Conservation (phyloP, 2,113 vertebrate species). For the Arizona elegans region DNA sequence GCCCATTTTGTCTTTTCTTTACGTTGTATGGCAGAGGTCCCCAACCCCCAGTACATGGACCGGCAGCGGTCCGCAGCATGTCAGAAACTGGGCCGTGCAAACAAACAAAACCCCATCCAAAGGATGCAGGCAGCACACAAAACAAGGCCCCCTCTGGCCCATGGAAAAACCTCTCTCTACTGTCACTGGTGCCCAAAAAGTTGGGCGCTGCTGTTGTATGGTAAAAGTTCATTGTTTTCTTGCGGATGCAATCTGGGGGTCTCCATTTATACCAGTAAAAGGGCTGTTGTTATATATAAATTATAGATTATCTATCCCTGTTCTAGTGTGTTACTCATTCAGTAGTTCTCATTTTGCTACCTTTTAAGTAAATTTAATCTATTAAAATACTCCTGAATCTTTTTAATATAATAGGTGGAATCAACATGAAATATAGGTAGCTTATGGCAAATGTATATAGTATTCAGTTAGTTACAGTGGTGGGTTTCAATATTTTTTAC, state of each 20-base stretch:
- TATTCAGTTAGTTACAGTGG: not conserved
- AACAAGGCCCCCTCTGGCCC: too few relatives aligned
- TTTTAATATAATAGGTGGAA: not conserved
- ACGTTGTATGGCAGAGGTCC: not conserved
- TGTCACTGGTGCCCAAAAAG: too few relatives aligned
- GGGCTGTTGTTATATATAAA: not conserved
- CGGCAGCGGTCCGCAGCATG: too few relatives aligned
- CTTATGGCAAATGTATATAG: not conserved
- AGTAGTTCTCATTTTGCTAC: not conserved
- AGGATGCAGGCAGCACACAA: too few relatives aligned
- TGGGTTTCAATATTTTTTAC: too few relatives aligned
- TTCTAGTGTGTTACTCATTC: not conserved
- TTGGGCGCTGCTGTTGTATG: not conserved
- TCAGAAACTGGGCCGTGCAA: too few relatives aligned
- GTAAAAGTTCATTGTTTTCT: not conserved
- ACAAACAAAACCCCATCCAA: too few relatives aligned
- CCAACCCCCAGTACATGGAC: too few relatives aligned
- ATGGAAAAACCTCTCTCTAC: too few relatives aligned
- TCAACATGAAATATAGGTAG: not conserved
- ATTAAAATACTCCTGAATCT: conserved; percentile 19
- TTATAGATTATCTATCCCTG: not conserved
- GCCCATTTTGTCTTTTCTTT: not conserved
- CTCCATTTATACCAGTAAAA: not conserved
- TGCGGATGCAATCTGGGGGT: not conserved
- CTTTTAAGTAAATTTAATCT: not conserved